Evolutionary conservation across 1,140 invertebrate species (phyloP), one percentile per base, ranked within the genome.

Genomic region (Stegodyphus mimosarum): DNA sequence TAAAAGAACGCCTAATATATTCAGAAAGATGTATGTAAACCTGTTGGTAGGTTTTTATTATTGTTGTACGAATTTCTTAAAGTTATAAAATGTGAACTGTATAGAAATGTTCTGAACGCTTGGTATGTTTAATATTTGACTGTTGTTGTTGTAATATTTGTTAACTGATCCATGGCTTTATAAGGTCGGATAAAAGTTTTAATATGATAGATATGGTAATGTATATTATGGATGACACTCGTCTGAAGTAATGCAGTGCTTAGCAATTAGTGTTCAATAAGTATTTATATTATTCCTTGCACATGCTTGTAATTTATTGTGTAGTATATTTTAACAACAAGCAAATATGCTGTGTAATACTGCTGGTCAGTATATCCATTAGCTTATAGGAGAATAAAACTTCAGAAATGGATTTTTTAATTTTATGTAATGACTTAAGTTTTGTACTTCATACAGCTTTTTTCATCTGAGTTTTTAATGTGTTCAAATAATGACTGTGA

Each of bases 341-440:
- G 6, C 51, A 9, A 71, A 60, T 60, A 66, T 48, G 9, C 33
- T 74, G 53, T 55, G 73, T 60, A 18, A 70, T 64, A 64, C 79
- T 83, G 79, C 79, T 83, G 79, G 79, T 83, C 79, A 83, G 79
- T 83, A 52, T 33, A 33, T 73, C 33, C 64, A 73, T 83, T 70
- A 63, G 71, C 79, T 63, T 64, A 51, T 33, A 83, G 52, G 7
- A 15, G 49, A 63, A 55, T 52, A n/a, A n/a, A n/a, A n/a, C 53
- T 73, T 15, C 60, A 52, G n/a, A 70, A 18, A 48, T 10, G 50
- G 55, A 66, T 49, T 9, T 53, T 50, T 83, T 73, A 9, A 60
- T 83, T 50, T 73, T 73, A 52, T 63, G 15, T 72, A 67, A 17
- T 55, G 15, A 63, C 79, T 83, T 81, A 72, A 81, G 60, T 81